These are phyloP conservation scores for Ascidia mentula DNA, from an alignment of 23 tunicate species.

Conservation along the genomic window DNA sequence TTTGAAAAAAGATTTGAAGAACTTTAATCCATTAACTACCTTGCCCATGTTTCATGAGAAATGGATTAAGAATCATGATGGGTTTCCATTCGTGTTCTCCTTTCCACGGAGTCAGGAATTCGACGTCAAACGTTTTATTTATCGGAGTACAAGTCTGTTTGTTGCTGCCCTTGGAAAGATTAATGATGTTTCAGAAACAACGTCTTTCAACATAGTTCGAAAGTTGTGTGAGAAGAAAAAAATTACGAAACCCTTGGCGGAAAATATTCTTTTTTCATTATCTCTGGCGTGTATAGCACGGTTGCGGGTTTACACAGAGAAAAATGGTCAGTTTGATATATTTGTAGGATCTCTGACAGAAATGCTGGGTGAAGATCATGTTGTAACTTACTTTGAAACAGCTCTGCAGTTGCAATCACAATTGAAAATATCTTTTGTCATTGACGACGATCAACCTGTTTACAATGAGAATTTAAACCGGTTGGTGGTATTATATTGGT, in stretches of 20 bases:
- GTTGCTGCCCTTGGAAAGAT: conserved; percentile 16
- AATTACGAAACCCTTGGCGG: not conserved
- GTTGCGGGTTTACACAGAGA: not conserved
- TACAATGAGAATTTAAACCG: too few relatives aligned
- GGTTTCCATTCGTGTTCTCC: too few relatives aligned
- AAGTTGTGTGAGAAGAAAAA: not conserved
- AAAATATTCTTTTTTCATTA: conserved; percentile 5
- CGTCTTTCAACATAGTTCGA: conserved; percentile 14
- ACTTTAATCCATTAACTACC: not conserved
- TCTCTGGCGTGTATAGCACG: conserved; percentile 40
- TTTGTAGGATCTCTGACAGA: not conserved
- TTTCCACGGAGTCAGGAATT: too few relatives aligned
- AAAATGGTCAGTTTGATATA: not conserved
- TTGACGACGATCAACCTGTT: too few relatives aligned
- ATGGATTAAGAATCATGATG: too few relatives aligned
- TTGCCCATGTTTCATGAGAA: not conserved
- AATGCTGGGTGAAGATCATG: not conserved
- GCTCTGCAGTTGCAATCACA: not conserved
- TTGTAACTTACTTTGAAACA: not conserved
- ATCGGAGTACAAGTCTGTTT: conserved; percentile 4
- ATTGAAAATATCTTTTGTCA: too few relatives aligned
- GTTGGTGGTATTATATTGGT: too few relatives aligned
- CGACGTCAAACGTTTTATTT: not conserved
- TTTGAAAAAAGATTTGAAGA: not conserved
- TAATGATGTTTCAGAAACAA: not conserved